A percentile compares a stretch with the other conserved stretches of the same genome.
Conservation (phyloP, 2,888 invertebrate species). For the Hyposoter didymator region DNA sequence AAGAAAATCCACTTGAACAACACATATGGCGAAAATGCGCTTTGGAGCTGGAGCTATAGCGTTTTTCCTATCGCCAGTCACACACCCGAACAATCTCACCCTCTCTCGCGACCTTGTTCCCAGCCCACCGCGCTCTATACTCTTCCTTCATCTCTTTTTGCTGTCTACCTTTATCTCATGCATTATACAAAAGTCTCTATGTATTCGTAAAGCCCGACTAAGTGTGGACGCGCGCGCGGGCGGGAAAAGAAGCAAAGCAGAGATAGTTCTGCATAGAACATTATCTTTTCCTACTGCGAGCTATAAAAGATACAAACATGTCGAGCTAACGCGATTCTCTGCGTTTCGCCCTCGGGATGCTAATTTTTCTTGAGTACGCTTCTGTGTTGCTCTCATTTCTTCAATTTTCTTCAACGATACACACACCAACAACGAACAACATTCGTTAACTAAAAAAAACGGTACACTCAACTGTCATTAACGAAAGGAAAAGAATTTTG, state of each 20-base stretch:
- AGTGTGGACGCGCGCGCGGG: slow-evolving; percentile 31
- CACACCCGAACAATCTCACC: slow-evolving; percentile 47
- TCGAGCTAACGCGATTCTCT: slow-evolving; percentile 9
- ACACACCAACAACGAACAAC: neutral
- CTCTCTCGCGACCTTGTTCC: slow-evolving; percentile 14
- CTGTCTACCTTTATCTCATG: slow-evolving; percentile 55
- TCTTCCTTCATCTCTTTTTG: neutral
- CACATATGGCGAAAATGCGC: slow-evolving; percentile 49
- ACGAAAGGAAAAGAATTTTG: too few relatives aligned
- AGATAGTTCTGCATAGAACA: slow-evolving; percentile 29
- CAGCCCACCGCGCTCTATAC: too few relatives aligned
- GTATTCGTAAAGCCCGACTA: slow-evolving; percentile 52
- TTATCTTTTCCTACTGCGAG: neutral
- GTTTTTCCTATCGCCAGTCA: slow-evolving; percentile 62
- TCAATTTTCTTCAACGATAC: slow-evolving; percentile 1
- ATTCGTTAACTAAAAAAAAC: neutral
- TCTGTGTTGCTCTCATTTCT: slow-evolving; percentile 2
- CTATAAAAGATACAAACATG: slow-evolving; percentile 13
- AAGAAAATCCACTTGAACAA: slow-evolving; percentile 76
- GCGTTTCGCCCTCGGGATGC: neutral
- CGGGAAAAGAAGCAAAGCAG: slow-evolving; percentile 41
- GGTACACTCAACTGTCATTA: neutral
- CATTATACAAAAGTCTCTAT: slow-evolving; percentile 57
- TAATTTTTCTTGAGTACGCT: slow-evolving; percentile 12
- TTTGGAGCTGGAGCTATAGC: slow-evolving; percentile 37